These are phyloP conservation scores for Pedicia rivosa DNA, from an alignment of 2,888 invertebrate species.

Conservation along the genomic window DNA sequence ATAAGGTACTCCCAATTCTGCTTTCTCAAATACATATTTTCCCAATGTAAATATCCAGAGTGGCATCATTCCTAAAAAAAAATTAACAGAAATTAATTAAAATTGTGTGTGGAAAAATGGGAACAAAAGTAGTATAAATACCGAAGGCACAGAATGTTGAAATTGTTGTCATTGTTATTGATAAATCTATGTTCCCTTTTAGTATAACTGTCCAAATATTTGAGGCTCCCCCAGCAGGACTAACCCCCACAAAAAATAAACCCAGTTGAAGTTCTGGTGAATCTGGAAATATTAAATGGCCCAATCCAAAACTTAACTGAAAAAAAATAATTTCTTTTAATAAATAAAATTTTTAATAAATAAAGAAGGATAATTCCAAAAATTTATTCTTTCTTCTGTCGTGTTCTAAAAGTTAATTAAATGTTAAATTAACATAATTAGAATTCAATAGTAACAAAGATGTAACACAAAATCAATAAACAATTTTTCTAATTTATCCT, in stretches of 20 bases:
- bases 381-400: no score
- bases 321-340: no score
- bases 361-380: background rate
- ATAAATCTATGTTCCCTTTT: constrained; percentile 82
- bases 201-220: constrained; percentile 91
- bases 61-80: no score
- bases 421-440: no score
- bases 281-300: constrained; percentile 51
- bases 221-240: constrained; percentile 89
- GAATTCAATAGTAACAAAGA: no score
- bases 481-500: no score
- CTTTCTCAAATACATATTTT: constrained; percentile 51
- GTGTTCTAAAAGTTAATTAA: no score
- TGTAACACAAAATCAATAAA: no score
- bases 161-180: constrained; percentile 88
- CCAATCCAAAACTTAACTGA: constrained; percentile 57
- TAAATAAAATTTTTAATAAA: constrained; percentile 9
- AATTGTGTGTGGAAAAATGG: no score
- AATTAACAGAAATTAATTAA: no score
- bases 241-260: constrained; percentile 77
- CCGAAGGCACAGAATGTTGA: constrained; percentile 79
- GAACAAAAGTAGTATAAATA: no score
- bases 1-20: constrained; percentile 63
- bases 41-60: constrained; percentile 84
- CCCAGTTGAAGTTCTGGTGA: constrained; percentile 59